Conservation (phyloP, 2,113 vertebrate species). For the Notothenia coriiceps region DNA sequence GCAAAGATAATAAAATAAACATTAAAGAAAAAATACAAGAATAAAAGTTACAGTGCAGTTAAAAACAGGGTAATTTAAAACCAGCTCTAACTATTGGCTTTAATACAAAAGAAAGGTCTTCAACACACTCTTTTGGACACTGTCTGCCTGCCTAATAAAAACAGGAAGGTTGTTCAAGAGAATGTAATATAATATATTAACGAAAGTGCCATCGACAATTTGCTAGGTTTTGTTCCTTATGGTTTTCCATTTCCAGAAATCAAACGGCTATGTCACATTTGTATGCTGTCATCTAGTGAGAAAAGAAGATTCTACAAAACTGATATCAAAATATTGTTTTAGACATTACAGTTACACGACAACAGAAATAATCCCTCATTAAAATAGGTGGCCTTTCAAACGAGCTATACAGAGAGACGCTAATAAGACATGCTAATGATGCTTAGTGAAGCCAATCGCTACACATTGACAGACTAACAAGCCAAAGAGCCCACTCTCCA, state of each 20-base stretch:
- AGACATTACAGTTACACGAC: not conserved
- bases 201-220: not conserved
- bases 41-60: too few species aligned
- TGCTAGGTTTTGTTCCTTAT: not conserved
- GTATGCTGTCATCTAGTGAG: not conserved
- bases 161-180: not conserved
- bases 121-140: too few species aligned
- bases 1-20: too few species aligned
- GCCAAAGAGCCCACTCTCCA: conserved; percentile 2
- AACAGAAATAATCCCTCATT: not conserved
- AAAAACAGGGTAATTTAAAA: too few species aligned
- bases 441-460: conserved; percentile 10
- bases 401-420: not conserved
- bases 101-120: too few species aligned
- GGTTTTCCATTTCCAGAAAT: not conserved
- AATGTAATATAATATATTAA: not conserved
- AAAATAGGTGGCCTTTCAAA: conserved; percentile 1
- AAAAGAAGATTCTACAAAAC: not conserved
- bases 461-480: conserved; percentile 6
- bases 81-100: too few species aligned
- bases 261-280: not conserved
- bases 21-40: too few species aligned
- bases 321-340: not conserved
- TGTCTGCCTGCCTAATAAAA: too few species aligned
- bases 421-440: conserved; percentile 8